Evolutionary conservation across 2,888 invertebrate species (phyloP).

Genomic region (Tortrix viridana): DNA sequence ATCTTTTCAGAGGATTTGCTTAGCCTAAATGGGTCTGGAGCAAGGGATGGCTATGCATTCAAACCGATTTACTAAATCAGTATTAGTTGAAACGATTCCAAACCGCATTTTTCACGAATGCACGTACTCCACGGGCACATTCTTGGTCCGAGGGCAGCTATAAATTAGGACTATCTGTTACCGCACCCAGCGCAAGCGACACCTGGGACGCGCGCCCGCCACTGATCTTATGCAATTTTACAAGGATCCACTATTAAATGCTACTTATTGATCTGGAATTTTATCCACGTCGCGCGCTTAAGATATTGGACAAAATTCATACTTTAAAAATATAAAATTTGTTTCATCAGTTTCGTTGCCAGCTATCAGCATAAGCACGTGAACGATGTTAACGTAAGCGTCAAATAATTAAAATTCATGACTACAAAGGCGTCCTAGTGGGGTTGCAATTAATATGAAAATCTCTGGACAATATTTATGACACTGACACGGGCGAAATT

Average conservation of each 20-base stretch:
- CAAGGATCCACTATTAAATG: slow-evolving; percentile 30
- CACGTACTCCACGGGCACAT: slow-evolving; percentile 24
- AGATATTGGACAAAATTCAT: slow-evolving; percentile 12
- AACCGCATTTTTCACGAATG: slow-evolving; percentile 30
- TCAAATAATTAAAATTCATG: slow-evolving; percentile 66
- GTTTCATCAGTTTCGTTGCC: slow-evolving; percentile 23
- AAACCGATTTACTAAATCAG: slow-evolving; percentile 24
- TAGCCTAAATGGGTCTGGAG: slow-evolving; percentile 42
- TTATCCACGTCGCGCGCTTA: neutral
- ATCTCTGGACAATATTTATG: slow-evolving; percentile 74
- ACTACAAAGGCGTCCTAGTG: slow-evolving; percentile 63
- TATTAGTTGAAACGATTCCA: slow-evolving; percentile 13
- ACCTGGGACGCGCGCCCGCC: slow-evolving; percentile 33
- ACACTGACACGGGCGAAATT: slow-evolving; percentile 69
- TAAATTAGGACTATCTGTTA: slow-evolving; percentile 38
- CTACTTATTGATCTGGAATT: slow-evolving; percentile 24
- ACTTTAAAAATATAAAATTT: slow-evolving; percentile 14
- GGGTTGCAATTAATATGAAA: slow-evolving; percentile 74
- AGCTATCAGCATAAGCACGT: slow-evolving; percentile 30
- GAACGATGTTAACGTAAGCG: slow-evolving; percentile 45
- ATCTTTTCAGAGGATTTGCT: slow-evolving; percentile 51
- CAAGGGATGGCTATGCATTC: slow-evolving; percentile 31
- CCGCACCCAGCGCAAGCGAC: slow-evolving; percentile 29
- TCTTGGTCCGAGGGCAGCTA: slow-evolving; percentile 33
- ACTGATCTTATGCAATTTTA: slow-evolving; percentile 35